These are phyloP conservation scores for Gobio gobio DNA, from an alignment of 2,113 vertebrate species.

Conservation along the genomic window DNA sequence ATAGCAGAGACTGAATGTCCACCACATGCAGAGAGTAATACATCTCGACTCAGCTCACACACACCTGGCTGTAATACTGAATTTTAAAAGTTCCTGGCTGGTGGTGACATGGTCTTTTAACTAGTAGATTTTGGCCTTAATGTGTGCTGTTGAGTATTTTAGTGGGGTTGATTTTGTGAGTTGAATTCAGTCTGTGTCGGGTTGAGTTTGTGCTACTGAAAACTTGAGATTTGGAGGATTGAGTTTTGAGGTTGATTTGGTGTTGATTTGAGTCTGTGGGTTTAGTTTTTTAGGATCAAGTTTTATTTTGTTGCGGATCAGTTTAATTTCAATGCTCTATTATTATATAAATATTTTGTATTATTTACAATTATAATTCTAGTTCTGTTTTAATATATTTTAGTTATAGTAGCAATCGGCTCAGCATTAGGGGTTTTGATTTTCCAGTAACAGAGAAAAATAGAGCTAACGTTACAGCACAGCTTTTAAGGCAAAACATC, in stretches of 20 bases:
- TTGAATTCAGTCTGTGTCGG: not conserved
- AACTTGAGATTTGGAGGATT: not conserved
- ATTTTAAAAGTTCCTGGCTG: constrained; percentile 36
- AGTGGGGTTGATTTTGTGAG: not conserved
- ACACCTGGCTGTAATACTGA: constrained; percentile 32
- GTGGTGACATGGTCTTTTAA: constrained; percentile 12
- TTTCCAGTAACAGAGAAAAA: not conserved
- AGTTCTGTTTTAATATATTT: not conserved
- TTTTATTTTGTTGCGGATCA: not conserved
- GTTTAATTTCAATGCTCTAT: not conserved
- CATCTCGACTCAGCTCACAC: constrained; percentile 7
- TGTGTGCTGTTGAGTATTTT: not conserved
- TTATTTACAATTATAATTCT: not conserved
- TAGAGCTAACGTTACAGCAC: not conserved
- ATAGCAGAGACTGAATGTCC: constrained; percentile 43
- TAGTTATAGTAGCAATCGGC: not conserved
- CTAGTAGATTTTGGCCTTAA: constrained; percentile 4
- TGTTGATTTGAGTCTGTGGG: not conserved
- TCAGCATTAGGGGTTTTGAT: not conserved
- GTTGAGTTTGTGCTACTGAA: not conserved
- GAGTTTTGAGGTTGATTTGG: not conserved
- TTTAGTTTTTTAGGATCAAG: constrained; percentile 8
- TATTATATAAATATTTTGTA: not conserved
- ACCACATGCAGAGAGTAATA: constrained; percentile 49
- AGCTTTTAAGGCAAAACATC: not conserved